A percentile compares a stretch with the other conserved stretches of the same genome.
Conservation (phyloP, 2,888 invertebrate species). For the Pseudococcus jackbeardsleyi region DNA sequence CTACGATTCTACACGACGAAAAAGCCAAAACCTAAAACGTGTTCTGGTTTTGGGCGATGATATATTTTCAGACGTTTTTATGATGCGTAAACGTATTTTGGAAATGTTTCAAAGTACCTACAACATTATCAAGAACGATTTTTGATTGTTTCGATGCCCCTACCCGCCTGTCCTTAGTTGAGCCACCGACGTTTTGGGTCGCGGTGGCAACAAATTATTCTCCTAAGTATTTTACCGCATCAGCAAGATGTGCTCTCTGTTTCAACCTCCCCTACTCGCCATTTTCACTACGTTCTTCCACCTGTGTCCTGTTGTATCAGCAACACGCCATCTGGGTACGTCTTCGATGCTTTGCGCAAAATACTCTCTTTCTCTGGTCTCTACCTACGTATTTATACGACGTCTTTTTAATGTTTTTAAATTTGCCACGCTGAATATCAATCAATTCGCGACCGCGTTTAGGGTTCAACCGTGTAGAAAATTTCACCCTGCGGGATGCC, state of each 20-base stretch:
- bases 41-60: slow-evolving; percentile 9
- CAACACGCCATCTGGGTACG: background rate
- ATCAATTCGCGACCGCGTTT: background rate
- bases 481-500: background rate
- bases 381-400: background rate
- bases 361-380: background rate
- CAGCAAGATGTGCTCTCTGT: background rate
- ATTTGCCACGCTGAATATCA: slow-evolving; percentile 17
- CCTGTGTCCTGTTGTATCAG: background rate
- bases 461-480: background rate
- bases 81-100: slow-evolving; percentile 42
- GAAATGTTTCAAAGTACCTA: slow-evolving; percentile 31
- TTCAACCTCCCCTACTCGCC: background rate
- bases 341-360: background rate
- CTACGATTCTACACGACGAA: background rate
- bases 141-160: background rate
- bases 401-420: slow-evolving; percentile 27
- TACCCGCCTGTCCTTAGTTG: background rate
- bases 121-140: slow-evolving; percentile 28
- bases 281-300: background rate
- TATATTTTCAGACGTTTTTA: slow-evolving; percentile 11
- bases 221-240: background rate
- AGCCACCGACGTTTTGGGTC: background rate
- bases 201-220: slow-evolving; percentile 1
- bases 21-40: slow-evolving; percentile 1